Conservation (phyloP, 2,888 invertebrate species). For the Diarsia rubi region DNA sequence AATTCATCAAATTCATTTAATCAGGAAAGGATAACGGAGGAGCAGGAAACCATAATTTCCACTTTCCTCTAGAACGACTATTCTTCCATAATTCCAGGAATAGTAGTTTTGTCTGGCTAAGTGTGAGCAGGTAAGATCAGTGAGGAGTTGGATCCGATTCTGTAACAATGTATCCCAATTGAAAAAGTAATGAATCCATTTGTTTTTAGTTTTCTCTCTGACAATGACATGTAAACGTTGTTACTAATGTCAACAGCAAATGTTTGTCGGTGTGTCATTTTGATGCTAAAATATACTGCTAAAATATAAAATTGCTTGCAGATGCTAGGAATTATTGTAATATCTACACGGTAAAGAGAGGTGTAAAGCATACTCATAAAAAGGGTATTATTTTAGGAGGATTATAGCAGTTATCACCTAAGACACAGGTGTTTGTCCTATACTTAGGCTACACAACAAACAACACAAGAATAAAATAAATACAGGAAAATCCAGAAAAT, state of each 20-base stretch:
- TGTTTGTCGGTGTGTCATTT: background rate
- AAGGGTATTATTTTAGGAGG: background rate
- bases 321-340: background rate
- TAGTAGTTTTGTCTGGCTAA: background rate
- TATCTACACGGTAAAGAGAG: background rate
- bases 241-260: background rate
- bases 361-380: background rate
- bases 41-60: too few relatives aligned
- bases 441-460: background rate
- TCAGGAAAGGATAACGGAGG: too few relatives aligned
- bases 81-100: background rate
- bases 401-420: background rate
- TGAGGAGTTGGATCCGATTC: background rate
- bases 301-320: background rate
- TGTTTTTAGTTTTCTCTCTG: too few relatives aligned
- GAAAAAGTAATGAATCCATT: background rate
- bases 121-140: background rate
- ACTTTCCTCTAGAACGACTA: background rate
- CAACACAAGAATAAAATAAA: conserved; percentile 11
- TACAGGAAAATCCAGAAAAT: conserved; percentile 22
- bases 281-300: background rate
- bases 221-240: too few relatives aligned
- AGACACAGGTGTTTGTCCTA: conserved; percentile 31
- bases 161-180: background rate
- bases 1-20: too few relatives aligned